Evolutionary conservation across 2,113 vertebrate genomes (phyloP).

Genomic region (Syngnathus floridae): DNA sequence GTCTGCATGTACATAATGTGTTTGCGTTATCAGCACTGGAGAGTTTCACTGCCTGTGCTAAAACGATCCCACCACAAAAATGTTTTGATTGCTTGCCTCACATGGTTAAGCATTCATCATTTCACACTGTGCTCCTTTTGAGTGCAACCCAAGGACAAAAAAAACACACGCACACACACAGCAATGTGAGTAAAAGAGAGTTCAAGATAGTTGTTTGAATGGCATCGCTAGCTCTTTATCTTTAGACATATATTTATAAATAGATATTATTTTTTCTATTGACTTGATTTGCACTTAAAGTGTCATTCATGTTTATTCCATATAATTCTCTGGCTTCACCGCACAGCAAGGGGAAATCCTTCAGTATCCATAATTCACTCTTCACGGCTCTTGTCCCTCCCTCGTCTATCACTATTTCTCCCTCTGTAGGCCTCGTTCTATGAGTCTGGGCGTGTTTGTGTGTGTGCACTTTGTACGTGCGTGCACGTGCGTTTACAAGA

Average conservation of each 20-base stretch:
- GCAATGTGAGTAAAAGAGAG: neutral
- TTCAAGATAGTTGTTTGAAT: neutral
- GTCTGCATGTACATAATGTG: no score
- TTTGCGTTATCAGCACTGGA: slow-evolving; percentile 32
- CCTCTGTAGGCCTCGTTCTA: slow-evolving; percentile 20
- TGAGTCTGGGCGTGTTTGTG: slow-evolving; percentile 26
- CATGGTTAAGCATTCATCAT: slow-evolving; percentile 63
- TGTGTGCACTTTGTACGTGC: slow-evolving; percentile 1
- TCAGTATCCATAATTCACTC: slow-evolving; percentile 69
- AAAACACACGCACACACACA: slow-evolving; percentile 5
- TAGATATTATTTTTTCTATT: slow-evolving; percentile 3
- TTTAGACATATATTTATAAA: neutral
- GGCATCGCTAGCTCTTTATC: neutral
- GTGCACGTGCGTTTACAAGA: neutral
- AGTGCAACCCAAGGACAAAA: slow-evolving; percentile 23
- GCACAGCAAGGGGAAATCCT: slow-evolving; percentile 64
- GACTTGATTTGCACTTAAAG: slow-evolving; percentile 18
- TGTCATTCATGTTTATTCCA: neutral
- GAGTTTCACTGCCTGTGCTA: slow-evolving; percentile 45
- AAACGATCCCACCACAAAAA: slow-evolving; percentile 42
- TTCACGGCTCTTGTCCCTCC: slow-evolving; percentile 48
- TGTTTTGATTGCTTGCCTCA: slow-evolving; percentile 54
- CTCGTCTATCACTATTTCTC: slow-evolving; percentile 41
- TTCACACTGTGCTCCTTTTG: slow-evolving; percentile 47
- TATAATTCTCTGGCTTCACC: neutral